Conservation (phyloP, 2,113 vertebrate species). For the Chrysochloris asiatica region DNA sequence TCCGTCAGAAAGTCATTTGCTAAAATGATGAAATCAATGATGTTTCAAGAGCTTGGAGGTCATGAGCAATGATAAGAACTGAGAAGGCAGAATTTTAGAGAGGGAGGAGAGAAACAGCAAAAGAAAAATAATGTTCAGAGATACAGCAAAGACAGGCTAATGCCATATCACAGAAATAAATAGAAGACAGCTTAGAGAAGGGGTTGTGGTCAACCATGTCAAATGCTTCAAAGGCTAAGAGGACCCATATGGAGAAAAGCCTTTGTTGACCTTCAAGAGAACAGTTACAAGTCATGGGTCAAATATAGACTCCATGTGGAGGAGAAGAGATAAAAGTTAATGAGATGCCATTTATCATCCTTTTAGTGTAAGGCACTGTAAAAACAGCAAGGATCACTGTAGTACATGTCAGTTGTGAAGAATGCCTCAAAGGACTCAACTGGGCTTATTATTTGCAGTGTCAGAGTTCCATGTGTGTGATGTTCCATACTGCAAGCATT, state of each 20-base stretch:
- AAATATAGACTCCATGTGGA: not conserved
- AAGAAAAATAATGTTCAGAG: not conserved
- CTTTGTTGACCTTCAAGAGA: conserved; percentile 49
- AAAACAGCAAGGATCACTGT: not conserved
- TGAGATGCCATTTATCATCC: conserved; percentile 33
- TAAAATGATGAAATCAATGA: not conserved
- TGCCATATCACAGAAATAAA: not conserved
- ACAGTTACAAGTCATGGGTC: conserved; percentile 10
- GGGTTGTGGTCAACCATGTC: not conserved
- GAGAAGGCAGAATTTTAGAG: not conserved
- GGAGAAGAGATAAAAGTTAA: conserved; percentile 56
- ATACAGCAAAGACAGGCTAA: not conserved
- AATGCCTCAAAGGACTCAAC: not conserved
- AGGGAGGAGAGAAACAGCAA: not conserved
- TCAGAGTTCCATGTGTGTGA: not conserved
- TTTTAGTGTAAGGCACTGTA: not conserved
- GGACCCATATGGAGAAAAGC: not conserved
- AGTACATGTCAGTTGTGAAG: not conserved
- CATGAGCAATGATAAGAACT: not conserved
- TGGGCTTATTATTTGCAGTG: not conserved
- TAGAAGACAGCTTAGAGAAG: not conserved
- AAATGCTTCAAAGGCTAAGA: conserved; percentile 16
- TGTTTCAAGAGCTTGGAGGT: not conserved
- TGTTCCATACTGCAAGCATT: not conserved
- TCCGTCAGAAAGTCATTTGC: not conserved